Percentiles rank a stretch among this genome's conserved stretches.
Evolutionary conservation across 2,888 invertebrate genomes (phyloP).

Genomic region (Tiliacea citrago): DNA sequence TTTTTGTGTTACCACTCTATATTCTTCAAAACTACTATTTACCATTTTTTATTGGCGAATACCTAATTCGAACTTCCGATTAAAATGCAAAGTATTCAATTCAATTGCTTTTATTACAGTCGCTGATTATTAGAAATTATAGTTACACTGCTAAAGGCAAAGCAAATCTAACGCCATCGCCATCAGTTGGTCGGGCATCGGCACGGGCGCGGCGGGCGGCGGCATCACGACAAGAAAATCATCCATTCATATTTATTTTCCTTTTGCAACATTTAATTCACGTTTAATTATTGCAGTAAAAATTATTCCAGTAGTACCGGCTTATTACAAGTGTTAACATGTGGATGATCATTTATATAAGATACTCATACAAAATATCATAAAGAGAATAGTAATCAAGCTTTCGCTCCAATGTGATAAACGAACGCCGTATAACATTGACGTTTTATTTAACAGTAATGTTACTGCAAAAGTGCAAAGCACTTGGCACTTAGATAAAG

Average conservation of each 20-base stretch:
- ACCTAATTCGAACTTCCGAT: not conserved
- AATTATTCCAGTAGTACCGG: not conserved
- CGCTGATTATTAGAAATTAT: not conserved
- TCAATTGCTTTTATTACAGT: too few relatives aligned
- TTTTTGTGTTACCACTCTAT: slow-evolving; percentile 9
- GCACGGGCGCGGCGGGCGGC: too few relatives aligned
- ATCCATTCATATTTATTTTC: not conserved
- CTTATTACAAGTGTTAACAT: too few relatives aligned
- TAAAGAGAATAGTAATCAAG: not conserved
- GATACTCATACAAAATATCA: too few relatives aligned
- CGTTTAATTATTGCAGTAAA: slow-evolving; percentile 29
- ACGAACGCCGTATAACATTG: not conserved
- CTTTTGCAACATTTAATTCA: slow-evolving; percentile 13
- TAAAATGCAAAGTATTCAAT: not conserved
- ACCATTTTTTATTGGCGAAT: too few relatives aligned
- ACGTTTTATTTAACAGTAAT: not conserved
- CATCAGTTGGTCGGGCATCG: too few relatives aligned
- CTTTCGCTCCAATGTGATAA: not conserved
- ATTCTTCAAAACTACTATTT: not conserved
- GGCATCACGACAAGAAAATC: not conserved
- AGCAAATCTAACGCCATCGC: too few relatives aligned
- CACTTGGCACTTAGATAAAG: too few relatives aligned
- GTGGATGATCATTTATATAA: too few relatives aligned
- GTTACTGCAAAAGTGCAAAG: not conserved
- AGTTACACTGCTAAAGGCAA: not conserved